phyloP scores from a whole-genome alignment of 2,113 vertebrate genomes.

The Plecturocebus donacophilus region DNA sequence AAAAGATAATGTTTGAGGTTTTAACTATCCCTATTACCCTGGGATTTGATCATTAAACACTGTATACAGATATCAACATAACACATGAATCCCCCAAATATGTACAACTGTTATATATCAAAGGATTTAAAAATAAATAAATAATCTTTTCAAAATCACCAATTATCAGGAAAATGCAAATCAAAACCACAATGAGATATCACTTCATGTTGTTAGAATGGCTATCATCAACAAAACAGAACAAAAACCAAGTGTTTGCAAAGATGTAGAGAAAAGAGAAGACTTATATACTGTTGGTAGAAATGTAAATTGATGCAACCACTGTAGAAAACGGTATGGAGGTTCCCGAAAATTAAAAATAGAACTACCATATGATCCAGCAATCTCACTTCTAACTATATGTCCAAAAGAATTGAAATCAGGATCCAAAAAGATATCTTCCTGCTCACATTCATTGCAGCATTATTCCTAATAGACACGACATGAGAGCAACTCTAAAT shows the following conservation, averaged over 20 bases:
- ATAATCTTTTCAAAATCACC: not conserved
- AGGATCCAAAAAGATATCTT: not conserved
- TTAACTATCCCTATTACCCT: not conserved
- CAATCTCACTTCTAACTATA: not conserved
- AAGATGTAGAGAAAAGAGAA: not conserved
- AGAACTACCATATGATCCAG: not conserved
- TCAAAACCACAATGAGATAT: not conserved
- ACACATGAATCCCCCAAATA: not conserved
- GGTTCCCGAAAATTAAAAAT: not conserved
- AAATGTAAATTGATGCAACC: not conserved
- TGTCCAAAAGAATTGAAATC: not conserved
- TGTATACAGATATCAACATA: not conserved
- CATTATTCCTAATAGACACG: not conserved
- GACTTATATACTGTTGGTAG: not conserved
- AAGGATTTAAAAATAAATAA: not conserved
- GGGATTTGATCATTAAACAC: not conserved
- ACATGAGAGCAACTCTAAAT: not conserved
- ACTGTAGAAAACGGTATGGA: not conserved
- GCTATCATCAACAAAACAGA: not conserved
- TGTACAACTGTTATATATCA: not conserved
- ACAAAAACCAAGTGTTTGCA: not conserved
- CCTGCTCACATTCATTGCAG: not conserved
- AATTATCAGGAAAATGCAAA: not conserved
- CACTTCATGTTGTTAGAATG: not conserved
- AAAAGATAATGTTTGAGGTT: too few relatives aligned